Base-by-base conservation (phyloP, 1,140 invertebrate genomes). In the Drosophila paulistorum region DNA sequence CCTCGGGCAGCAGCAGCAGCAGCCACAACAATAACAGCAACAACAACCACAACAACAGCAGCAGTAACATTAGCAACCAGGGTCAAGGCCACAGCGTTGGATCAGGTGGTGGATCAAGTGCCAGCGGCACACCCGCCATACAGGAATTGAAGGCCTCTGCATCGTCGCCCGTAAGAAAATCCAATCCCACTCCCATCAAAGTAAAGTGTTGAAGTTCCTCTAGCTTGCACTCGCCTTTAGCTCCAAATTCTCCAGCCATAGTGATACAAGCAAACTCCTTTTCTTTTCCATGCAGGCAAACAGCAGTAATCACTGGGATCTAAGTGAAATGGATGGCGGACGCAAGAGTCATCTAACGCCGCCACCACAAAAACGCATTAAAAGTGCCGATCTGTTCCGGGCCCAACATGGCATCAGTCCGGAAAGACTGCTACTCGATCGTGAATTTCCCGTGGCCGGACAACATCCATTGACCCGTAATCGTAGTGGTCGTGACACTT, bases 321-420 rank as follows among this genome's bases (percentile, higher is more conserved):
- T 89, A 20, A 69, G 70, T 10, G 81, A 90, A 7, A 67, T 86
- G 68, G 86, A 90, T 68, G 86, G 85, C 64, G 90, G 55, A 13
- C 76, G 85, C 45, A 90, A 82, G 58, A 89, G 75, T 69, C 85
- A 91, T 23, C 65, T 91, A 54, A 92, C 91, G 17, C 95, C 93
- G 65, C 94, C 94, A 62, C 95, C 93, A 66, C 94, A 93, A 69
- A 95, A 94, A 92, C 91, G 94, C 58, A 94, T 94, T 61, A 93
- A 94, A 69, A 94, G 94, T 61, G 94, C 94, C 2, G 94, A 95
- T 75, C 89, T 94, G 48, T 94, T 94, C 77, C 93, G 94, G 39
- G 94, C 94, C 58, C 94, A 94, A 74, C 91, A 92, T 26, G 91
- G 91, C 63, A 92, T 92, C 33, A 92, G 89, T 75, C 91, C 91